Evolutionary conservation across 2,797 vertebrate species (phyloP).

Genomic region (Luscinia luscinia): DNA sequence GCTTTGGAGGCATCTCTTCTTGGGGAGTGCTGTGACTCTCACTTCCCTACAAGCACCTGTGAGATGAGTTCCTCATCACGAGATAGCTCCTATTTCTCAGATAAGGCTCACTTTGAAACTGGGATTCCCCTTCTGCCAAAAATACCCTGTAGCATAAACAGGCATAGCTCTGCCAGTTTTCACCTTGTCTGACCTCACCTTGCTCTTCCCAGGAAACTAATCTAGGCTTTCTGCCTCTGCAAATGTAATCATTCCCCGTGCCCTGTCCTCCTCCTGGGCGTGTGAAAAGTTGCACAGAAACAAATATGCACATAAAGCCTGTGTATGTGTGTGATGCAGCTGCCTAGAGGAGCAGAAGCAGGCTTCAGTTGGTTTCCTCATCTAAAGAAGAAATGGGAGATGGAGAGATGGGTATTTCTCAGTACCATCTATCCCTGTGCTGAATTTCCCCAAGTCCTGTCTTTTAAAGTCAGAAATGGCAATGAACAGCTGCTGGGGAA

Average conservation of each 20-base stretch:
- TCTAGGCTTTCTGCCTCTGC: neutral
- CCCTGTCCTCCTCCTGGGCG: neutral
- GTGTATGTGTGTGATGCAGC: neutral
- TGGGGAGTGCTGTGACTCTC: neutral
- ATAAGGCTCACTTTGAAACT: neutral
- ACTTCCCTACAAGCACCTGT: neutral
- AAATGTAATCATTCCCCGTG: rapidly evolving
- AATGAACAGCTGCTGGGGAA: neutral
- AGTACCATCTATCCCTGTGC: neutral
- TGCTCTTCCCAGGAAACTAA: neutral
- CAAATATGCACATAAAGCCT: rapidly evolving
- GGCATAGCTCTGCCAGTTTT: neutral
- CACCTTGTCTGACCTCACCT: neutral
- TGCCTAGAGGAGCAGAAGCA: neutral
- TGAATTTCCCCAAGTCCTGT: neutral
- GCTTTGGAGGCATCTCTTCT: neutral
- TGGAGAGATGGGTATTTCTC: neutral
- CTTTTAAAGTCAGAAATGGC: neutral
- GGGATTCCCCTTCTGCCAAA: neutral
- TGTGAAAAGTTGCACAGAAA: neutral
- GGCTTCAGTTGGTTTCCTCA: neutral
- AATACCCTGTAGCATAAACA: neutral
- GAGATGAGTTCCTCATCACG: rapidly evolving
- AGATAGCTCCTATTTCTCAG: neutral
- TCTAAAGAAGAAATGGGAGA: neutral